Evolutionary conservation across 2,888 invertebrate species (phyloP).

Genomic region (Pandemis cinnamomeana): DNA sequence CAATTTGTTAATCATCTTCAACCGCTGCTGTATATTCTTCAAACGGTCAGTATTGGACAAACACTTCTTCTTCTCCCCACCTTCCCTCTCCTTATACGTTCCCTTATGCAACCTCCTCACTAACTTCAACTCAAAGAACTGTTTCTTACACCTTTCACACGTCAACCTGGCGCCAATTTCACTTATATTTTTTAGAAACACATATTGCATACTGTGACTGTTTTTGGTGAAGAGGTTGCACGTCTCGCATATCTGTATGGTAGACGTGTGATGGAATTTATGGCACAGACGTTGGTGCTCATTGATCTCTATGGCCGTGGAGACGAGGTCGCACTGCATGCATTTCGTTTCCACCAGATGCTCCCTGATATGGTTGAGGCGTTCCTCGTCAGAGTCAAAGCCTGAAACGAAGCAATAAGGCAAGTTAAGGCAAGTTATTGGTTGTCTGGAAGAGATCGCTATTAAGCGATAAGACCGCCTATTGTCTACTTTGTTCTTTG

Average conservation of each 20-base stretch:
- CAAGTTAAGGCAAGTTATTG: no score
- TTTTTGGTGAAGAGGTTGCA: constrained; percentile 55
- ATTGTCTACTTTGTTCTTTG: no score
- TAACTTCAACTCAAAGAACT: constrained; percentile 54
- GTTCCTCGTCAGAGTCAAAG: constrained; percentile 27
- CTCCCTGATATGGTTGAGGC: neutral
- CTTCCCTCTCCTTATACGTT: constrained; percentile 3
- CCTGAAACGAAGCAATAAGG: neutral
- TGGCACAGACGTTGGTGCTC: constrained; percentile 28
- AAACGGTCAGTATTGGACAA: constrained; percentile 53
- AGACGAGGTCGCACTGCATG: constrained; percentile 38
- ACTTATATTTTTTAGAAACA: constrained; percentile 42
- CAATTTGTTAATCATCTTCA: constrained; percentile 56
- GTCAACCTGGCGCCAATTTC: constrained; percentile 45
- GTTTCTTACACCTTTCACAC: constrained; percentile 51
- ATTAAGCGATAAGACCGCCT: no score
- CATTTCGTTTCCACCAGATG: constrained; percentile 28
- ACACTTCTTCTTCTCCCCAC: constrained; percentile 33
- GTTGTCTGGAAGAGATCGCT: no score
- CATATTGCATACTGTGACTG: constrained; percentile 44
- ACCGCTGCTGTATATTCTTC: constrained; percentile 53
- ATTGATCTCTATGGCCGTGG: constrained; percentile 19
- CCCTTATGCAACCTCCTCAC: constrained; percentile 41
- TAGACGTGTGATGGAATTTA: neutral
- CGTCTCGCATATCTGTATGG: constrained; percentile 49